Percentiles rank a stretch among this genome's conserved stretches.
Conservation (phyloP, 2,888 invertebrate genomes). For the Mimachlamys varia region DNA sequence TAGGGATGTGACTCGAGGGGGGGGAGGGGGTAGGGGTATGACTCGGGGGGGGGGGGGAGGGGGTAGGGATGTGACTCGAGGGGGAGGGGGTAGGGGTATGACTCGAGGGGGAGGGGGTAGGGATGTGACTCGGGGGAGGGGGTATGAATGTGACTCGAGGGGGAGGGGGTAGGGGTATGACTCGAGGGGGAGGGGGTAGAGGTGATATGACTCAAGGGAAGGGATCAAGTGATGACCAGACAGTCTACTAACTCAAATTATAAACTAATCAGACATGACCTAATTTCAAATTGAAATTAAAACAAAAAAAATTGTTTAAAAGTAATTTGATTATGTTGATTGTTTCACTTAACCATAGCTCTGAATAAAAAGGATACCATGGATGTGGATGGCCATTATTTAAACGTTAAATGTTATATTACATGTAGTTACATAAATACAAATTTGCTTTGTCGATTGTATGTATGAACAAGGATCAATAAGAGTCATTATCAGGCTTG, state of each 20-base stretch:
- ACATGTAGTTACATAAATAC: no score
- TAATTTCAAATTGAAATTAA: not conserved
- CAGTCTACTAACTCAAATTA: constrained; percentile 19
- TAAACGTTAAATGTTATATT: no score
- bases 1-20: not conserved
- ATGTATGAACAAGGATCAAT: no score
- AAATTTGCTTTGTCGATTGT: no score
- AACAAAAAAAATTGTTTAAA: not conserved
- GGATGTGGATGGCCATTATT: no score
- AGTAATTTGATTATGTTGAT: not conserved
- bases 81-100: not conserved
- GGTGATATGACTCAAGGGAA: not conserved
- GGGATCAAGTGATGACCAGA: not conserved
- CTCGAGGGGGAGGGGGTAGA: no score
- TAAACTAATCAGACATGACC: not conserved
- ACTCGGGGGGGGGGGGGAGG: not conserved
- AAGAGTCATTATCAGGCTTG: no score
- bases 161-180: no score
- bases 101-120: not conserved
- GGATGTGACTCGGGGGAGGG: no score
- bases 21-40: no score
- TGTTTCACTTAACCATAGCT: no score
- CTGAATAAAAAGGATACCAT: no score
- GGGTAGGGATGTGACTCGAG: not conserved
- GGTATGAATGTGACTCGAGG: not conserved